Evolutionary conservation across 2,888 invertebrate species (phyloP).

Genomic region (Altica lythri): DNA sequence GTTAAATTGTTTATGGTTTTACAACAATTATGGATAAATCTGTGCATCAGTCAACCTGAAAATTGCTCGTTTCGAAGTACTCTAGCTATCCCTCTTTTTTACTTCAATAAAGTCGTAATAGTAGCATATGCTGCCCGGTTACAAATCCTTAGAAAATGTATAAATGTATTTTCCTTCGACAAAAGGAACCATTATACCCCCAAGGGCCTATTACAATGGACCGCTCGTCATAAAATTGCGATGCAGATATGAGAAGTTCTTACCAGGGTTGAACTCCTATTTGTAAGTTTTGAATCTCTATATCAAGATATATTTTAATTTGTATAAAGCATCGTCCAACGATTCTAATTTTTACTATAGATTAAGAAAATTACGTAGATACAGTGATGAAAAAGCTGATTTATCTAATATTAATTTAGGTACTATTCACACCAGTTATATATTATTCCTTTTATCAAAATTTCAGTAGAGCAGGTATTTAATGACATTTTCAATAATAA

Average conservation of each 20-base stretch:
- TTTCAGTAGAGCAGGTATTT: too few species aligned
- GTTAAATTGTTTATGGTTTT: too few species aligned
- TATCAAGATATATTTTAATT: too few species aligned
- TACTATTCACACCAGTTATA: too few species aligned
- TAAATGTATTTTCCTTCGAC: constrained; percentile 29
- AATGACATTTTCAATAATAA: too few species aligned
- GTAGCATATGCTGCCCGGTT: constrained; percentile 25
- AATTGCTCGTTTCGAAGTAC: constrained; percentile 2
- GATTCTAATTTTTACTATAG: too few species aligned
- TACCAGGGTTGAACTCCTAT: not conserved
- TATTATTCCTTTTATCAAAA: too few species aligned
- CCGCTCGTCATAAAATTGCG: constrained; percentile 23
- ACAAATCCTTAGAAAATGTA: constrained; percentile 32
- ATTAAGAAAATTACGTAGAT: too few species aligned
- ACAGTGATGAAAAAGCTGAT: too few species aligned
- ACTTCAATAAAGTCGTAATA: constrained; percentile 30
- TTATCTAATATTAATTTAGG: too few species aligned
- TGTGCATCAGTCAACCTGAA: not conserved
- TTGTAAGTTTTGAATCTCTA: not conserved
- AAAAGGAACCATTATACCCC: constrained; percentile 10
- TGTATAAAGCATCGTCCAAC: too few species aligned
- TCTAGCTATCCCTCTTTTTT: constrained; percentile 16
- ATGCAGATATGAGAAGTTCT: constrained; percentile 22
- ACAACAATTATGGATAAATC: too few species aligned
- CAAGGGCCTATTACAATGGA: constrained; percentile 19